Percentiles rank a stretch among this genome's conserved stretches.
phyloP scores from a whole-genome alignment of 1,140 invertebrate species.

The Papilio xuthus region DNA sequence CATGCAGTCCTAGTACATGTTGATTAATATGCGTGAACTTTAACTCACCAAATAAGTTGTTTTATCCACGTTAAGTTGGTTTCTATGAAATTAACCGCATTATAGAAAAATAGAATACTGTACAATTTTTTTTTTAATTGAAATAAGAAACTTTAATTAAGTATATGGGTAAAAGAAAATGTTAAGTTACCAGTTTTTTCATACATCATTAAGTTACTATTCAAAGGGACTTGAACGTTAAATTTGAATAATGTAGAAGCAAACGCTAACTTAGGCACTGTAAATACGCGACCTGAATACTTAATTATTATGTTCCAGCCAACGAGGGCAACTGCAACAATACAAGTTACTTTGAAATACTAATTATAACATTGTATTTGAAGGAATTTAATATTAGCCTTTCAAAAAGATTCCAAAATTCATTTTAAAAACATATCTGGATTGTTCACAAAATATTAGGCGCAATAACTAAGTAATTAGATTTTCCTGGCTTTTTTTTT shows the following conservation, averaged over 20 bases:
- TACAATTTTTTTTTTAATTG: no score
- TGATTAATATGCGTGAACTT: no score
- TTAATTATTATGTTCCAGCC: constrained; percentile 2
- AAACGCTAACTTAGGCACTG: constrained; percentile 15
- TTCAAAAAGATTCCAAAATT: neutral
- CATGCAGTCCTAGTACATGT: no score
- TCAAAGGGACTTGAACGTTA: neutral
- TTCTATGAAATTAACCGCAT: no score
- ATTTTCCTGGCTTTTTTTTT: no score
- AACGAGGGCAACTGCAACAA: constrained; percentile 18
- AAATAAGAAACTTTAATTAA: no score
- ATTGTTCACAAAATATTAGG: no score
- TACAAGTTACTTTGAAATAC: constrained; percentile 10
- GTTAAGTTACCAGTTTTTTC: neutral
- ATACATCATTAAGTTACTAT: constrained; percentile 8
- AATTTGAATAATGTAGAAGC: constrained; percentile 19
- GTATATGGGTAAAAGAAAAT: neutral
- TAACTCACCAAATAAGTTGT: no score
- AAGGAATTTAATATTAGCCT: neutral
- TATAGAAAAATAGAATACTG: no score
- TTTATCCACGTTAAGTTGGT: no score
- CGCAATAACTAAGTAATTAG: no score
- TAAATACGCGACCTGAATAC: constrained; percentile 9
- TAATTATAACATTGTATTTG: neutral
- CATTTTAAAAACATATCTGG: neutral